Evolutionary conservation across 2,888 invertebrate genomes (phyloP).

Genomic region (Cheilosia impressa): DNA sequence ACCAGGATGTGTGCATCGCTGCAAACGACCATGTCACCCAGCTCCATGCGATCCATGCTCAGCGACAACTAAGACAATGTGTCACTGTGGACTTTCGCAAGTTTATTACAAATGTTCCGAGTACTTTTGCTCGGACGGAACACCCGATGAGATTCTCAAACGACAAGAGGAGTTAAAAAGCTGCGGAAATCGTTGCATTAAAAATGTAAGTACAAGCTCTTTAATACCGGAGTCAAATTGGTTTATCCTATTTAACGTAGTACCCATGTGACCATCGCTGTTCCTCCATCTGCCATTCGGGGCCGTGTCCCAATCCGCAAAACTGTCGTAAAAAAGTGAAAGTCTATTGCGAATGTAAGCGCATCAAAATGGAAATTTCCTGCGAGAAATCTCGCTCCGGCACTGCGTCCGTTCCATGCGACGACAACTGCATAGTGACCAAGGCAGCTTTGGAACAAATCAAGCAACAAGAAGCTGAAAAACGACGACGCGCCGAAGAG

Average conservation of each 20-base stretch:
- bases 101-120: conserved; percentile 90
- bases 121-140: conserved; percentile 85
- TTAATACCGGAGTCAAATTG: conserved; percentile 19
- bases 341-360: conserved; percentile 90
- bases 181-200: conserved; percentile 94
- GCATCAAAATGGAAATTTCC: conserved; percentile 89
- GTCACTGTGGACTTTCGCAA: conserved; percentile 92
- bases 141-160: conserved; percentile 81
- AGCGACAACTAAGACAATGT: conserved; percentile 88
- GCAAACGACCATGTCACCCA: conserved; percentile 89
- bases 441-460: conserved; percentile 84
- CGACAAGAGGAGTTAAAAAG: conserved; percentile 80
- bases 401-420: conserved; percentile 85
- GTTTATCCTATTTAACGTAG: conserved; percentile 82
- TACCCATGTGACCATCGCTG: conserved; percentile 94
- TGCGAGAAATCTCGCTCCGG: conserved; percentile 86
- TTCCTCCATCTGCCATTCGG: conserved; percentile 89
- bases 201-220: conserved; percentile 85
- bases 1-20: conserved; percentile 90
- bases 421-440: conserved; percentile 87
- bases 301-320: conserved; percentile 87
- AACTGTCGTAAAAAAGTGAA: conserved; percentile 92
- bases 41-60: conserved; percentile 91
- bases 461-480: conserved; percentile 85
- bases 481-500: conserved; percentile 85